Percentiles rank a stretch among this genome's conserved stretches.
Conservation (phyloP, 2,113 vertebrate genomes). For the Thomomys bottae region DNA sequence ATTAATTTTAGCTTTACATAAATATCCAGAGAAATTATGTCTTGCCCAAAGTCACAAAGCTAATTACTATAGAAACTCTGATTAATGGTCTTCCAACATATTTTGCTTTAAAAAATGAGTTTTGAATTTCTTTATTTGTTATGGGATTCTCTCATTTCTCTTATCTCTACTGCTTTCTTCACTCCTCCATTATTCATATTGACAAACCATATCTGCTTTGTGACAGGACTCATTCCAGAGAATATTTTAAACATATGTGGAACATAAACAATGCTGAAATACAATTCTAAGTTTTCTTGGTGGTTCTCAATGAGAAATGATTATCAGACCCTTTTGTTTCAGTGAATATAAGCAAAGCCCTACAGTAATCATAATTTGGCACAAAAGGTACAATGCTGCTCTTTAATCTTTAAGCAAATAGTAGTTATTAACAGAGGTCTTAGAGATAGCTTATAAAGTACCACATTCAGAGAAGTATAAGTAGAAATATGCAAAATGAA, state of each 20-base stretch:
- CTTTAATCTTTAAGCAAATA: constrained; percentile 26
- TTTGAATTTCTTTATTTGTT: not conserved
- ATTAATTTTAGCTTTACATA: constrained; percentile 39
- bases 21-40: constrained; percentile 15
- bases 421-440: constrained; percentile 31
- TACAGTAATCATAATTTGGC: not conserved
- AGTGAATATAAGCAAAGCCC: not conserved
- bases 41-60: not conserved
- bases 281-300: not conserved
- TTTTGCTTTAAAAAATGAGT: constrained; percentile 15
- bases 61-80: not conserved
- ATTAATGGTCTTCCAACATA: not conserved
- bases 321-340: not conserved
- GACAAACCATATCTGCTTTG: not conserved
- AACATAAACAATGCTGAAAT: constrained; percentile 2
- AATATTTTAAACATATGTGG: not conserved
- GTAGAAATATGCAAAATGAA: not conserved
- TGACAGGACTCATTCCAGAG: not conserved
- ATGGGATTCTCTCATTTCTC: not conserved
- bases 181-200: constrained; percentile 23
- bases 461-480: not conserved
- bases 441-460: constrained; percentile 45
- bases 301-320: constrained; percentile 1
- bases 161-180: not conserved
- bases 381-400: not conserved